Conservation (phyloP, 2,797 vertebrate species). For the Steatocranus sp. region DNA sequence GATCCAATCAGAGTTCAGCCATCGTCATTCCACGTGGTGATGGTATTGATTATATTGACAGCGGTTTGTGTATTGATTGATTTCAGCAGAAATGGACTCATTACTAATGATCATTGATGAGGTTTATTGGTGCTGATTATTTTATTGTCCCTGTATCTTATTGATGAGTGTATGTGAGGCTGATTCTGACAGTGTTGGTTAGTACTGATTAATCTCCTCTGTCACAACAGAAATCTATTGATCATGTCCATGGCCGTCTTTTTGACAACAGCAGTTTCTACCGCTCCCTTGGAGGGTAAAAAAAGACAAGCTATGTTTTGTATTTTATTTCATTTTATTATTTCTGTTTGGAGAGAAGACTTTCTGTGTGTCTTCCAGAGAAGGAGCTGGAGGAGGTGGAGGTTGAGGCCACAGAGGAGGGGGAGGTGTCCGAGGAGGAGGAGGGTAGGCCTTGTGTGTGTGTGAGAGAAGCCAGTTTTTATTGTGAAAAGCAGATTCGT, state of each 20-base stretch:
- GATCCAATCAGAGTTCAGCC: neutral
- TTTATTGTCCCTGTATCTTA: neutral
- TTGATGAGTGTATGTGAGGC: neutral
- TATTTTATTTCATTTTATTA: neutral
- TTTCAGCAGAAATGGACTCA: neutral
- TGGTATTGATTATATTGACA: neutral
- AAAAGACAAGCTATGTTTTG: neutral
- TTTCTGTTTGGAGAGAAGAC: neutral
- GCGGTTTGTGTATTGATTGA: neutral
- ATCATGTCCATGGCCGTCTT: slow-evolving; percentile 61
- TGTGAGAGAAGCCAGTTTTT: neutral
- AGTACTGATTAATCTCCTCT: neutral
- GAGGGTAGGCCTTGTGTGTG: slow-evolving; percentile 64
- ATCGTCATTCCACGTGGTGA: fast-evolving
- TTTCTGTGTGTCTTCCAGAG: slow-evolving; percentile 58
- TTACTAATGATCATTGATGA: neutral
- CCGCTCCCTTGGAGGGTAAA: slow-evolving; percentile 75
- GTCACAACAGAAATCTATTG: slow-evolving; percentile 65
- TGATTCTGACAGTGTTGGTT: neutral
- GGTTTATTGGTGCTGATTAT: neutral
- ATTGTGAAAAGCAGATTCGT: neutral
- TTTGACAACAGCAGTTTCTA: slow-evolving; percentile 49
- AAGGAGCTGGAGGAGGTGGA: slow-evolving; percentile 73
- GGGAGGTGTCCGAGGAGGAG: slow-evolving; percentile 78
- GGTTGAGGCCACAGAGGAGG: slow-evolving; percentile 67